Conservation (phyloP, 92 coral and sea anemone genomes). For the Parazoanthus swiftii region DNA sequence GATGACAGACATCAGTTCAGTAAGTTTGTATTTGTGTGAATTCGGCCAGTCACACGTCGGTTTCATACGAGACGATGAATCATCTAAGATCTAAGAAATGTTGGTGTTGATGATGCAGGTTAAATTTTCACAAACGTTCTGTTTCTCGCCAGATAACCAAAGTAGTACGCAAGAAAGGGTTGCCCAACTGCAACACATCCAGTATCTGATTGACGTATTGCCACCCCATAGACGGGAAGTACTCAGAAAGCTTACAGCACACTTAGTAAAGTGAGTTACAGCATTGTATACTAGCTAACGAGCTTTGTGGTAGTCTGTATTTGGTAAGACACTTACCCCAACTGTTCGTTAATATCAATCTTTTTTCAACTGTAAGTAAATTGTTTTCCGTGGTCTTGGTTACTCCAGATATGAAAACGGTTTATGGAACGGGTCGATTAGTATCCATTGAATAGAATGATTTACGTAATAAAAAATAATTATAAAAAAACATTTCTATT, state of each 20-base stretch:
- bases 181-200: constrained; percentile 89
- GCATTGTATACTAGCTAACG: neutral
- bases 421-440: neutral
- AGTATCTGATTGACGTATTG: constrained; percentile 77
- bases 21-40: neutral
- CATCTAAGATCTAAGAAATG: neutral
- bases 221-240: constrained; percentile 75
- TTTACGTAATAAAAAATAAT: neutral
- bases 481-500: too few species aligned
- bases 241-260: constrained; percentile 74
- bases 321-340: too few species aligned
- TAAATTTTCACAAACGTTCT: neutral
- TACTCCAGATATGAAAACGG: too few species aligned
- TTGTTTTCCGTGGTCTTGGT: neutral
- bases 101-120: neutral
- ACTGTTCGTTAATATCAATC: too few species aligned
- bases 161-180: constrained; percentile 79
- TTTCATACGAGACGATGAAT: too few species aligned
- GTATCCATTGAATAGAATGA: neutral
- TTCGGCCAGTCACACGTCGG: neutral
- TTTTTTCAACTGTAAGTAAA: too few species aligned
- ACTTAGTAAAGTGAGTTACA: constrained; percentile 69
- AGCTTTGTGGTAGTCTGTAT: neutral
- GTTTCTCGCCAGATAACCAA: constrained; percentile 66
- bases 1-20: neutral